A percentile compares a stretch with the other conserved stretches of the same genome.
These are phyloP conservation scores for Ophthalmolycus amberensis DNA, from an alignment of 2,113 vertebrate species.

Conservation along the genomic window DNA sequence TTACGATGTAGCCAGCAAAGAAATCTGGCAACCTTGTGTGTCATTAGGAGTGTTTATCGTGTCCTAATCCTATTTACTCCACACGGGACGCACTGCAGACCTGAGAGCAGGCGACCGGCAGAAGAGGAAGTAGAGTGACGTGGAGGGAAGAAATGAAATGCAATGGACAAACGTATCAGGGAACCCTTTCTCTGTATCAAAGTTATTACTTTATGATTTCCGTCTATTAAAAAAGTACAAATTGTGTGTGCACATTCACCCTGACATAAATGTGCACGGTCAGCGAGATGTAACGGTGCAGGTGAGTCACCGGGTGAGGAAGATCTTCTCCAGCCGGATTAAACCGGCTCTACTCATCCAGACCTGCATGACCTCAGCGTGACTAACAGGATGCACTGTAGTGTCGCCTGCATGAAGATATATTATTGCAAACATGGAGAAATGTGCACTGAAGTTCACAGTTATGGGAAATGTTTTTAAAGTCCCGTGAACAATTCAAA, in stretches of 20 bases:
- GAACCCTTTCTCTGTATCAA: fast-evolving
- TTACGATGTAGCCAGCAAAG: slow-evolving; percentile 43
- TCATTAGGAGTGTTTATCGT: slow-evolving; percentile 66
- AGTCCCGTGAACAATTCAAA: no score
- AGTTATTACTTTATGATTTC: background rate
- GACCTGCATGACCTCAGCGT: slow-evolving; percentile 28
- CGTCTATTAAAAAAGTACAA: background rate
- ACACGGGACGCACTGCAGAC: slow-evolving; percentile 27
- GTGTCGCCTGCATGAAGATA: background rate
- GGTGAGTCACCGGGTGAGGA: slow-evolving; percentile 41
- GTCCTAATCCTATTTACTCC: slow-evolving; percentile 64
- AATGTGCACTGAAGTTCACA: background rate
- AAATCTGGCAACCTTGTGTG: slow-evolving; percentile 51
- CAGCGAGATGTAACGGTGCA: slow-evolving; percentile 44
- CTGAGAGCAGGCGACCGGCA: background rate
- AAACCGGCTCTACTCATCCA: slow-evolving; percentile 29
- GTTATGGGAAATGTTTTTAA: background rate
- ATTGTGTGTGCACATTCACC: background rate
- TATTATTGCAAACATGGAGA: background rate
- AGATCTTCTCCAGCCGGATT: slow-evolving; percentile 61
- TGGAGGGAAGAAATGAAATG: background rate
- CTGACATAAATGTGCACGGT: slow-evolving; percentile 8
- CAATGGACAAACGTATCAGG: background rate
- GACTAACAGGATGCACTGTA: slow-evolving; percentile 45
- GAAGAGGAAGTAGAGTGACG: slow-evolving; percentile 12